Conservation (phyloP, 2,797 vertebrate genomes). For the Dallia pectoralis region DNA sequence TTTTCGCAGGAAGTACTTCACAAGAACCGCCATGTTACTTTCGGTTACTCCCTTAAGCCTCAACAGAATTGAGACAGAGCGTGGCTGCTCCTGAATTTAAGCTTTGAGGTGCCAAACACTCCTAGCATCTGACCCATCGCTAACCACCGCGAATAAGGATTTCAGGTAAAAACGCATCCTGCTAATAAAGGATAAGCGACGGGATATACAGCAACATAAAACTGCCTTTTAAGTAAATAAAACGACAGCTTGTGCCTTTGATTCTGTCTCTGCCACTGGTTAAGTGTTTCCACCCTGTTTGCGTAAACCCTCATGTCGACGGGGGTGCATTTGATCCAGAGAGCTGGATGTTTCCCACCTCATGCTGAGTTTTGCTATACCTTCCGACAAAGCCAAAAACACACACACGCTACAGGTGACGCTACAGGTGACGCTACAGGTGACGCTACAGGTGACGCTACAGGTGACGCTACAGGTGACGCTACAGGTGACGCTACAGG, state of each 20-base stretch:
- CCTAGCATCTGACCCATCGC: constrained; percentile 8
- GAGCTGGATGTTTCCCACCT: constrained; percentile 44
- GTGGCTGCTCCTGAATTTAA: no score
- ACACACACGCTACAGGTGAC: constrained; percentile 2
- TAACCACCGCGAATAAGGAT: constrained; percentile 26
- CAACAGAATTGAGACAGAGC: no score
- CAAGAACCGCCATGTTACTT: neutral
- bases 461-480: no score
- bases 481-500: no score
- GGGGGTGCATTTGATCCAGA: constrained; percentile 44
- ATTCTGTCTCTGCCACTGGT: constrained; percentile 48
- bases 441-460: no score
- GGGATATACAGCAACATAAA: constrained; percentile 38
- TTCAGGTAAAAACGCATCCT: constrained; percentile 34
- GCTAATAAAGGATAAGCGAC: constrained; percentile 33
- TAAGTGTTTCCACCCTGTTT: constrained; percentile 56
- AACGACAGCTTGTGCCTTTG: constrained; percentile 45
- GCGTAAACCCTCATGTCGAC: constrained; percentile 52
- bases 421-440: no score
- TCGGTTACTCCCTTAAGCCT: no score
- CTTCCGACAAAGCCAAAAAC: constrained; percentile 32
- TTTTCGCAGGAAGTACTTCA: neutral
- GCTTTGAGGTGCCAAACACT: neutral
- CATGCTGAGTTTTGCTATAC: constrained; percentile 29
- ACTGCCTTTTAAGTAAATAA: constrained; percentile 58